phyloP scores from a whole-genome alignment of 2,888 invertebrate genomes.

The Drosophila mercatorum region DNA sequence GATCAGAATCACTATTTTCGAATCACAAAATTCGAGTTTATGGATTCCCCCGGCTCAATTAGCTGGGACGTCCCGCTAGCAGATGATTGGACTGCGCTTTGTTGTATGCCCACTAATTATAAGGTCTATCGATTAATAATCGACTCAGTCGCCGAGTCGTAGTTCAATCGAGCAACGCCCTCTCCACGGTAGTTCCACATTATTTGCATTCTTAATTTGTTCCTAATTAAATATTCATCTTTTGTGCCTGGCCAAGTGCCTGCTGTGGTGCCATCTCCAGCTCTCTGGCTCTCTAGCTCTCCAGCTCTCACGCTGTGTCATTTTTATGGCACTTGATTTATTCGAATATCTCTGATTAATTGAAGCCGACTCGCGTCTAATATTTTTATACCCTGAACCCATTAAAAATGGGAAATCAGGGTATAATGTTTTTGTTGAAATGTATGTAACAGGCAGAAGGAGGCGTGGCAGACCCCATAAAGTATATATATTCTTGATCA shows the following conservation, averaged over 20 bases:
- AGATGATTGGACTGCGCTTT: slow-evolving; percentile 54
- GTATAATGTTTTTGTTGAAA: too few species aligned
- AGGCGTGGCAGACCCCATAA: too few species aligned
- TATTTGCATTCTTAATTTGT: slow-evolving; percentile 79
- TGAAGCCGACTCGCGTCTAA: slow-evolving; percentile 70
- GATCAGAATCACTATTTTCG: slow-evolving; percentile 31
- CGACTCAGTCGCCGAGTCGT: slow-evolving; percentile 36
- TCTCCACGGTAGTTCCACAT: slow-evolving; percentile 71
- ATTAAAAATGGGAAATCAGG: too few species aligned
- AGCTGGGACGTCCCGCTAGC: slow-evolving; percentile 50
- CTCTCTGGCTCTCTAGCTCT: neutral
- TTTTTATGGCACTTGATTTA: slow-evolving; percentile 77
- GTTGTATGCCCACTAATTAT: slow-evolving; percentile 68
- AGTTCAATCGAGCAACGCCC: slow-evolving; percentile 41
- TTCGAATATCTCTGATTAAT: slow-evolving; percentile 75
- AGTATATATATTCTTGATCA: too few species aligned
- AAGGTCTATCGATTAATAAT: slow-evolving; percentile 72
- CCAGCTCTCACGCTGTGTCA: slow-evolving; percentile 73
- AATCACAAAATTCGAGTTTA: neutral
- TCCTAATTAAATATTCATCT: slow-evolving; percentile 78
- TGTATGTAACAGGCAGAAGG: too few species aligned
- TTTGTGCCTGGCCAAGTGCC: slow-evolving; percentile 48
- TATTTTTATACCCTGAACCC: too few species aligned
- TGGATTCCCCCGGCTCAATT: slow-evolving; percentile 43
- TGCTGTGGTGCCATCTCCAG: slow-evolving; percentile 16